Base-by-base conservation (phyloP, 2,113 vertebrate species). In the Chaenogobius annularis region DNA sequence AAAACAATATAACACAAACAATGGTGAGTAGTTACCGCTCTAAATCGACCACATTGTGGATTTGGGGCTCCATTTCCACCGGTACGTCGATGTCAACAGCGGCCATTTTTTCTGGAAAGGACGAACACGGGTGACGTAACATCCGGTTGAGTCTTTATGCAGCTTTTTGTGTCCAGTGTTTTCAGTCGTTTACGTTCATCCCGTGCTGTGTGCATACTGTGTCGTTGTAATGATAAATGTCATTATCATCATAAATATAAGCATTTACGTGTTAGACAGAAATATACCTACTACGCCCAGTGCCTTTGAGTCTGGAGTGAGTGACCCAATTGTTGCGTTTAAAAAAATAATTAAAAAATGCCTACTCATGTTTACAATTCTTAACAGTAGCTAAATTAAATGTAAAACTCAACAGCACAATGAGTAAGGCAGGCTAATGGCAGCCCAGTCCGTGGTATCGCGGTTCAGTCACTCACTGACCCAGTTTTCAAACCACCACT, bases 41-140 rank as follows among this genome's bases (percentile, higher is more conserved):
- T 54, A 91, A 70, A 46, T 93, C 94, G 1, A 89, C 92, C 37
- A 85, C 73, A 48, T 72, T 79, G 69, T 54, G 43, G 67, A 92
- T 85, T 63, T 89, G 77, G 7, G 76, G 15, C 19, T 93, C 92
- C 68, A 91, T 85, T 83, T 95, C 94, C 93, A 96, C 95, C 91
- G 94, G 91, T 92, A 95, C 92, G 89, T 96, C 95, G 90, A 94
- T 95, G 84, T 95, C 94, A 80, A 93, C 93, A 91, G 94, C 94
- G 82, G 95, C 94, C 95, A 96, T 96, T 94, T 93, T 94, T 92
- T 87, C 89, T 44, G 88, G 82, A 91, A 87, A 85, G 86, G 78
- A 80, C 85, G 81, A 80, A 66, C 68, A 79, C 10, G 80, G 62
- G 0, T 4, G 15, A 81, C 85, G 88, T 89, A 80, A 87, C 26